Evolutionary conservation across 1,140 invertebrate species (phyloP).

Genomic region (Pseudachorutes palmiensis): DNA sequence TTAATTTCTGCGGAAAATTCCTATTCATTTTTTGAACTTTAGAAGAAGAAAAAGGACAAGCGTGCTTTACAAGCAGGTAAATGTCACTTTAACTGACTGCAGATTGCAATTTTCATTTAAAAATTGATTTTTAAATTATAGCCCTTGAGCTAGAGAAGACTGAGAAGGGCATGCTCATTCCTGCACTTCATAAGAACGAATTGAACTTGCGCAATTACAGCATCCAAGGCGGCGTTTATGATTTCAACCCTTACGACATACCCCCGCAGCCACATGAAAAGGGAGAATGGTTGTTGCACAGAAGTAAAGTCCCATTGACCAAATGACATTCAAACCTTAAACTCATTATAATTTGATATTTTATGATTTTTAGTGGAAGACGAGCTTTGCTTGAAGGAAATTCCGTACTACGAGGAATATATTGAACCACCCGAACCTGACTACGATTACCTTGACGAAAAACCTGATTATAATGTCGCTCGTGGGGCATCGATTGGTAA

Average conservation of each 20-base stretch:
- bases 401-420: conserved; percentile 3
- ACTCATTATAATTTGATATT: conserved; percentile 2
- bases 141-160: conserved; percentile 30
- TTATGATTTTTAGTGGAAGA: conserved; percentile 12
- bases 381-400: background rate
- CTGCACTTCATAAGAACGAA: conserved; percentile 17
- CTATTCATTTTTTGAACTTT: background rate
- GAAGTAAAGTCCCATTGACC: too few relatives aligned
- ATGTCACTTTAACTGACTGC: background rate
- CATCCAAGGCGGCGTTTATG: conserved; percentile 31
- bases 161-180: conserved; percentile 31
- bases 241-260: conserved; percentile 22
- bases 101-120: background rate
- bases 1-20: background rate
- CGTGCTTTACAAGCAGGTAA: background rate
- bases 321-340: too few relatives aligned
- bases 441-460: background rate
- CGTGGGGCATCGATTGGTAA: background rate
- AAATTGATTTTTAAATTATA: background rate
- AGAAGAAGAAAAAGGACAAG: conserved; percentile 1
- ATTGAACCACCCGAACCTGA: background rate
- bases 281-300: conserved; percentile 27
- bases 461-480: background rate
- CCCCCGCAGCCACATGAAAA: conserved; percentile 31
- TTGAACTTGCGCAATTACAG: conserved; percentile 30